These are phyloP conservation scores for Thomomys bottae DNA, from an alignment of 2,113 vertebrate species.

Conservation along the genomic window DNA sequence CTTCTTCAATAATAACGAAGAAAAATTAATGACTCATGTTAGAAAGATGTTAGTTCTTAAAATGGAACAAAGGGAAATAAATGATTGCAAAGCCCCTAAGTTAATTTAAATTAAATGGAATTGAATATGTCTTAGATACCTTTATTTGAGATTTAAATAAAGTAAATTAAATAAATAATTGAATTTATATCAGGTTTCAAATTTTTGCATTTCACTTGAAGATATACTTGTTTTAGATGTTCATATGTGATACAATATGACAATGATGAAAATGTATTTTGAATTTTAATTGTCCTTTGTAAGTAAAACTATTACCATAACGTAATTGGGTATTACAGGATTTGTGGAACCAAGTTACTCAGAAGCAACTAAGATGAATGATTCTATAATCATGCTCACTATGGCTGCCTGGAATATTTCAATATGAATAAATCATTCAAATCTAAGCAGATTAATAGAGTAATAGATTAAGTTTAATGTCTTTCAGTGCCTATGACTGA, in stretches of 20 bases:
- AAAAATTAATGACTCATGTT: not conserved
- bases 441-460: not conserved
- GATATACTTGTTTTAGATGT: not conserved
- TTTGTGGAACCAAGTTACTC: not conserved
- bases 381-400: not conserved
- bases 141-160: not conserved
- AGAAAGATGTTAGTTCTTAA: slow-evolving; percentile 10
- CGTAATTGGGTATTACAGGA: not conserved
- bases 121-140: not conserved
- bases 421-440: not conserved
- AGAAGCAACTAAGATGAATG: no score
- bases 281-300: not conserved
- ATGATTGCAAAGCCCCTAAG: not conserved
- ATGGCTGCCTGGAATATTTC: not conserved
- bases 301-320: not conserved
- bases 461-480: no score
- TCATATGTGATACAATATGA: not conserved
- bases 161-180: not conserved
- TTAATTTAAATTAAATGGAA: not conserved
- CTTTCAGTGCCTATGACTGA: not conserved
- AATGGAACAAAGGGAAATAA: not conserved
- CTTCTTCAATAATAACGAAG: not conserved
- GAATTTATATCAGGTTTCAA: not conserved
- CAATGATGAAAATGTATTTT: not conserved
- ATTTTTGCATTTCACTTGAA: not conserved